Evolutionary conservation across 1,140 invertebrate species (phyloP), one percentile per base, ranked within the genome.

Genomic region (Mactra quadrangularis): DNA sequence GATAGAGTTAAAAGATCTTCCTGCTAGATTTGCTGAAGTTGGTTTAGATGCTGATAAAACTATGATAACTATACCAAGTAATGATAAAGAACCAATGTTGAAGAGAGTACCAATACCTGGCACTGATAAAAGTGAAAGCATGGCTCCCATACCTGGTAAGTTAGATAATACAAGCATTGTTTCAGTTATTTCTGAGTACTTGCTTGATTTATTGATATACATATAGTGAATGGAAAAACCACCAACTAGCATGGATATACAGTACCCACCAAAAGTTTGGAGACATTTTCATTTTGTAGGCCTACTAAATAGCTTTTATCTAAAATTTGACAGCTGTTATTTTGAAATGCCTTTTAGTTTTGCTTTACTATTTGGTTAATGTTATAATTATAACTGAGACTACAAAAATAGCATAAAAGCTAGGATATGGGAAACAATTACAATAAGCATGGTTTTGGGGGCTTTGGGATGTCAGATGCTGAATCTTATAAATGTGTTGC

Each of bases 111-210:
- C 50, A 9, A 72, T 72, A 35, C 52, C 70, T 17, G 47, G 29
- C 1, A 19, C 45, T 13, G 64, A 68, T 47, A 68, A 50, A 50
- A 17, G 31, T 3, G 64, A 68, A 50, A 68, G 13, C n/a, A n/a
- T 68, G 17, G 64, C 64, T 50, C 64, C 64, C 47, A 41, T 68
- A 7, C 64, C 64, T 52, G 64, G 64, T 68, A 31, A 52, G 64
- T 50, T n/a, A 31, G 15, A n/a, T n/a, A n/a, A n/a, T n/a, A n/a
- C n/a, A n/a, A n/a, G n/a, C n/a, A 11, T n/a, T n/a, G 53, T 55
- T 7, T 55, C 4, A n/a, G 19, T n/a, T 22, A 55, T 4, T 55
- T 27, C 19, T 55, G 4, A 55, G n/a, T 55, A 19, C 4, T 27
- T 6, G 4, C 27, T 9, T 55, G 53, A 55, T 27, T 55, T 55